Base-by-base conservation (phyloP, 2,888 invertebrate species). In the Caenorhabditis sulstoni region DNA sequence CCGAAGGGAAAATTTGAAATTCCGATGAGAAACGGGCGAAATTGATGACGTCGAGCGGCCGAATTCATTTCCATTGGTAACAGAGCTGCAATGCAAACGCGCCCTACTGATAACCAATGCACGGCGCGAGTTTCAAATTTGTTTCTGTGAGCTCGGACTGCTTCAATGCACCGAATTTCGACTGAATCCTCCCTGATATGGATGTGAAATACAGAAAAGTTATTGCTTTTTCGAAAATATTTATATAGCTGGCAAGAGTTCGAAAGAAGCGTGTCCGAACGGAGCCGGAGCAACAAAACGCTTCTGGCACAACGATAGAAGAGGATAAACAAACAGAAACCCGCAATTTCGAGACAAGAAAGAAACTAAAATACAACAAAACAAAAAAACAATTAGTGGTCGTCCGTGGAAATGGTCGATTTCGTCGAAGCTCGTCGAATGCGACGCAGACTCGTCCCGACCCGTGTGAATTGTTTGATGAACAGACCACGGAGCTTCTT, bases 401-500 rank as follows among this genome's bases (percentile, higher is more conserved):
- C 78, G 44, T 78, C 78, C 3, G 78, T 78, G 2, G 71, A 71
- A 37, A 78, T 53, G 29, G 78, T 78, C 0, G 78, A 71, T 57
- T 78, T 78, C 14, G 71, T 66, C 7, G 78, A 78, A 23, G 53
- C 47, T 22, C 61, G 37, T 61, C 71, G 64, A 8, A 70, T 59
- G 39, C 67, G 29, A 55, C 66, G 66, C 5, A 68, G 18, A 41
- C 59, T 59, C 20, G 59, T 41, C 12, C 71, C 71, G 11, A 78
- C 64, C 11, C 66, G 23, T n/a, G 44, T 55, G n/a, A 77, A 23
- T 16, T 71, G 70, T 37, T 39, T 41, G 1, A 37, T 20, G 9
- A 82, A 64, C 23, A 74, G 18, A 16, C 55, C 45, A 11, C 74
- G 76, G 16, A 84, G 59, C 47, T 84, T 84, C n/a, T 68, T 71